A percentile compares a stretch with the other conserved stretches of the same genome.
Evolutionary conservation across 2,888 invertebrate genomes (phyloP).

Genomic region (Serrognathus titanus): DNA sequence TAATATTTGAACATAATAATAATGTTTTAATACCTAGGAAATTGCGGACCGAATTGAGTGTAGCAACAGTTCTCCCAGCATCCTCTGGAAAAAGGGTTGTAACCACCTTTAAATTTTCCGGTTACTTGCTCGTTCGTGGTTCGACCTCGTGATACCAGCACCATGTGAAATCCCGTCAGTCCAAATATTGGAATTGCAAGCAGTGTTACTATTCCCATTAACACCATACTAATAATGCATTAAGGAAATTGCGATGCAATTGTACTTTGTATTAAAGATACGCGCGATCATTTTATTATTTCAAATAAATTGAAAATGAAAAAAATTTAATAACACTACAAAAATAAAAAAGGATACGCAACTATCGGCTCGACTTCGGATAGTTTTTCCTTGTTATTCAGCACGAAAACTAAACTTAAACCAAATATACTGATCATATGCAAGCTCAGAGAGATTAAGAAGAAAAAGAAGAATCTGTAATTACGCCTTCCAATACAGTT

Average conservation of each 20-base stretch:
- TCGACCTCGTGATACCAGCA: slow-evolving; percentile 91
- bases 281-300: too few species aligned
- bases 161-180: slow-evolving; percentile 96
- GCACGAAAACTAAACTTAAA: slow-evolving; percentile 87
- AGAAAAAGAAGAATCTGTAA: slow-evolving; percentile 98
- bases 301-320: neutral
- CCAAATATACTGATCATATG: slow-evolving; percentile 98
- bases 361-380: slow-evolving; percentile 78
- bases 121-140: slow-evolving; percentile 99
- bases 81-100: slow-evolving; percentile 96
- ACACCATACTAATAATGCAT: slow-evolving; percentile 65
- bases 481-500: slow-evolving; percentile 96
- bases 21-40: slow-evolving; percentile 74
- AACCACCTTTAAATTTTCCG: slow-evolving; percentile 97
- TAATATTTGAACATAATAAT: neutral
- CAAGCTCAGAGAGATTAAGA: slow-evolving; percentile 90
- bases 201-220: slow-evolving; percentile 88
- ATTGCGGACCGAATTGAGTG: slow-evolving; percentile 94
- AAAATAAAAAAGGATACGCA: slow-evolving; percentile 71
- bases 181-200: slow-evolving; percentile 96
- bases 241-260: slow-evolving; percentile 33
- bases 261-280: neutral
- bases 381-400: slow-evolving; percentile 78
- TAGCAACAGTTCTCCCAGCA: slow-evolving; percentile 95
- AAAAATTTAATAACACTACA: neutral